Conservation (phyloP, 2,888 invertebrate species). For the Drosophila melanosoma region DNA sequence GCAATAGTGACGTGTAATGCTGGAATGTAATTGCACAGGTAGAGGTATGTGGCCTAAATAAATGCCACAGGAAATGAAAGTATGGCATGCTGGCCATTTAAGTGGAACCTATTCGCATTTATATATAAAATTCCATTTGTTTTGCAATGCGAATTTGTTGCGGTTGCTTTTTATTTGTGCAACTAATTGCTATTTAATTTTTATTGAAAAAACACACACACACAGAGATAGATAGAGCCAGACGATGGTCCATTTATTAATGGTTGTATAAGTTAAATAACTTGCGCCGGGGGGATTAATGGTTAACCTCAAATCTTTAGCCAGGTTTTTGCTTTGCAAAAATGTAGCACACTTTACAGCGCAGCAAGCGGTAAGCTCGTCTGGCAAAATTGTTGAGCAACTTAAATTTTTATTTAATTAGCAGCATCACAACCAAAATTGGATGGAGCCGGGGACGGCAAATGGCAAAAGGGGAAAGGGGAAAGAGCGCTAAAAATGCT, state of each 20-base stretch:
- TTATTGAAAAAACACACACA: conserved; percentile 46
- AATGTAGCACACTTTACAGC: conserved; percentile 25
- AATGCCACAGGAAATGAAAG: conserved; percentile 12
- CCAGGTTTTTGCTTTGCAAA: conserved; percentile 18
- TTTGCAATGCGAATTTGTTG: conserved; percentile 51
- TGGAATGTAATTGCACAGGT: conserved; percentile 51
- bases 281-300: conserved; percentile 37
- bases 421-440: conserved; percentile 16
- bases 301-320: conserved; percentile 36
- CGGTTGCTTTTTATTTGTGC: conserved; percentile 59
- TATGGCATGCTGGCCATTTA: conserved; percentile 18
- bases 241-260: conserved; percentile 19
- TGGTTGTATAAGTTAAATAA: conserved; percentile 28
- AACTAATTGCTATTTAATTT: conserved; percentile 74
- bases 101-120: conserved; percentile 45
- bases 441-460: not conserved
- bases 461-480: conserved; percentile 25
- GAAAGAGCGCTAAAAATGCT: conserved; percentile 57
- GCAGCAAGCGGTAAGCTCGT: conserved; percentile 45
- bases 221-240: not conserved
- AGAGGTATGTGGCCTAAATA: conserved; percentile 46
- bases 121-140: conserved; percentile 64
- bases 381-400: conserved; percentile 64
- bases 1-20: conserved; percentile 26
- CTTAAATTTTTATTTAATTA: conserved; percentile 77